phyloP scores from a whole-genome alignment of 2,797 vertebrate species.

The Emydoidea blandingii region DNA sequence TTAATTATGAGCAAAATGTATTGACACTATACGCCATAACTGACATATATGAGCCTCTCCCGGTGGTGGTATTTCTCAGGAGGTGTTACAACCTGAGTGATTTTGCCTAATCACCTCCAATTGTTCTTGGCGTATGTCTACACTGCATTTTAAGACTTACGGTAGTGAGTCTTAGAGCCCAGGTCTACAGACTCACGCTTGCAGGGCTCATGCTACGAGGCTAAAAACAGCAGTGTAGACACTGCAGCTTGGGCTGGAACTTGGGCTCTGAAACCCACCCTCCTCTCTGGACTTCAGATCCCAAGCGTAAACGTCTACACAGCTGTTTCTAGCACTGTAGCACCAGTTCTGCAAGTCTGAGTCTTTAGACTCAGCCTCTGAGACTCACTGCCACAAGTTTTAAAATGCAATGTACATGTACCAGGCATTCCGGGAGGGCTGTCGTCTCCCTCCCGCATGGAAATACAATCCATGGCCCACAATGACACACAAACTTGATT shows the following conservation, averaged over 20 bases:
- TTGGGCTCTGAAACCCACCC: background rate
- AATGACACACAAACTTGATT: background rate
- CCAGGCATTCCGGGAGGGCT: background rate
- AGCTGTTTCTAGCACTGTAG: background rate
- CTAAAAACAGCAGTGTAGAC: background rate
- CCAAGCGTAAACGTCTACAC: background rate
- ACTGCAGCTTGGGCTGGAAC: background rate
- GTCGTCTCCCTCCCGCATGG: background rate
- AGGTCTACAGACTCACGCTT: background rate
- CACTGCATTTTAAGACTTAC: background rate
- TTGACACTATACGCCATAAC: background rate
- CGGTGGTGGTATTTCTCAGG: background rate
- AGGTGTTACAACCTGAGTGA: background rate
- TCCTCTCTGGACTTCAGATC: background rate
- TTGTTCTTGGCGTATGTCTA: background rate
- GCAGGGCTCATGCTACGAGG: background rate
- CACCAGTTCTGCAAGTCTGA: background rate
- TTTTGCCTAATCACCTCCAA: background rate
- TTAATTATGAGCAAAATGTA: no score
- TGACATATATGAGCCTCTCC: background rate
- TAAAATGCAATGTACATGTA: background rate
- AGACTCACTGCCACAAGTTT: background rate
- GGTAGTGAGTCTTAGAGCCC: background rate
- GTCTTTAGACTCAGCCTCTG: background rate
- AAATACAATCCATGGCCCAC: background rate